Percentiles rank a stretch among this genome's conserved stretches.
These are phyloP conservation scores for Sycophaga agraensis DNA, from an alignment of 1,140 invertebrate species.

Conservation along the genomic window DNA sequence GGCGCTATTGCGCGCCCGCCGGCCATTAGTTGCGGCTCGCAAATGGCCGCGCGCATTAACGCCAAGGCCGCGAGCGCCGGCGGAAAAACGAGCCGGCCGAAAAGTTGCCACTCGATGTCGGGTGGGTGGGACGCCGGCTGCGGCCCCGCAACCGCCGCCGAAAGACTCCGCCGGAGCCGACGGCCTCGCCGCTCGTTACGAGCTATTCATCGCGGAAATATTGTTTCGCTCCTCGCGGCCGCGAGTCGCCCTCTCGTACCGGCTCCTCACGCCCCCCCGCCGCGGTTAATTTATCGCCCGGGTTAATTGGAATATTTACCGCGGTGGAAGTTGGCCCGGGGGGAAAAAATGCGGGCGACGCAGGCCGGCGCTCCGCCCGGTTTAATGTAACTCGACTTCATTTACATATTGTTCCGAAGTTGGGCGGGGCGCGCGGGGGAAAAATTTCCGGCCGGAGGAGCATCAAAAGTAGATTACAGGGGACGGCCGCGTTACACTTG, in stretches of 20 bases:
- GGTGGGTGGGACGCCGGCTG: constrained; percentile 25
- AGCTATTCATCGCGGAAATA: too few relatives aligned
- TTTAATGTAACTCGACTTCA: too few relatives aligned
- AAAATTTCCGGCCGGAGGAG: not conserved
- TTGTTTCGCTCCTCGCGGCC: too few relatives aligned
- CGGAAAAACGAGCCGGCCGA: not conserved
- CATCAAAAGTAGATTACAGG: not conserved
- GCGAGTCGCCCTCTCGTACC: too few relatives aligned
- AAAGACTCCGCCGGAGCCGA: constrained; percentile 1
- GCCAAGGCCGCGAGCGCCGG: not conserved
- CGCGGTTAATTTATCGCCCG: not conserved
- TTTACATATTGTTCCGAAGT: too few relatives aligned
- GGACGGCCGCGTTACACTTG: too few relatives aligned
- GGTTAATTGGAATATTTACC: too few relatives aligned
- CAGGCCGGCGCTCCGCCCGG: too few relatives aligned
- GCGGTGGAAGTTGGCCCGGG: not conserved
- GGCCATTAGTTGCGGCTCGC: constrained; percentile 44
- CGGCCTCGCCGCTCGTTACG: too few relatives aligned
- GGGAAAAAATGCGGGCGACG: not conserved
- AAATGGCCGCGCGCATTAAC: constrained; percentile 47
- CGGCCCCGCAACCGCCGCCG: not conserved
- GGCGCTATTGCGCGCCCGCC: constrained; percentile 33
- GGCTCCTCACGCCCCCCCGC: too few relatives aligned
- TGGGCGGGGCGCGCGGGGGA: too few relatives aligned
- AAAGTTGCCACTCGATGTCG: constrained; percentile 33